Evolutionary conservation across 92 coral and sea anemone genomes (phyloP), one percentile per base, ranked within the genome.

Genomic region (Heliopora coerulea): DNA sequence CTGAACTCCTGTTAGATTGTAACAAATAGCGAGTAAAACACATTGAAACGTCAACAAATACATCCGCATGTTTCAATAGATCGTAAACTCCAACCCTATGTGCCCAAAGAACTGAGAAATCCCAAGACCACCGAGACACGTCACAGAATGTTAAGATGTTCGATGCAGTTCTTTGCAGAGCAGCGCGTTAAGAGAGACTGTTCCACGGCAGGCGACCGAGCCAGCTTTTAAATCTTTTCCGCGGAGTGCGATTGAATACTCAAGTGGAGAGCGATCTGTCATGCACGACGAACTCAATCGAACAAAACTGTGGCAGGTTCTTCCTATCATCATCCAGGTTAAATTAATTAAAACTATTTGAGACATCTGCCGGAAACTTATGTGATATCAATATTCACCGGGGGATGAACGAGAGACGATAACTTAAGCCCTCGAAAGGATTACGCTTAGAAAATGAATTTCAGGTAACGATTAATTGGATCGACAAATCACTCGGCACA

Each of bases 321-420:
- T 70, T 49, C 61, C 77, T 70, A 70, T 70, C 77, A 54, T 70
- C 77, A 70, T 52, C 77, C 2, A 70, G 63, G 77, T 70, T 70
- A 70, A 70, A 70, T 70, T 70, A 70, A 70, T 70, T 70, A 70
- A 70, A 70, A 52, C 40, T 70, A 70, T 70, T 70, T 70, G 77
- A 49, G 77, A 70, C 77, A 70, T 70, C 77, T 70, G 77, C 77
- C 77, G 77, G 77, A 70, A 70, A 70, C 77, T 35, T 70, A 62
- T 54, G 63, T 70, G 77, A 70, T 69, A 69, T 70, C 77, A 42
- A 62, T 69, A 70, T 70, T 70, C 77, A 54, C 77, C 62, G 62
- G 77, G 77, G 77, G 77, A 68, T 54, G 77, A 70, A 42, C 1
- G 62, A n/a, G 40, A 67, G 26, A 44, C 58, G 59, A 59, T 67